Evolutionary conservation across 2,888 invertebrate genomes (phyloP).

Genomic region (Trichopoda pennipes): DNA sequence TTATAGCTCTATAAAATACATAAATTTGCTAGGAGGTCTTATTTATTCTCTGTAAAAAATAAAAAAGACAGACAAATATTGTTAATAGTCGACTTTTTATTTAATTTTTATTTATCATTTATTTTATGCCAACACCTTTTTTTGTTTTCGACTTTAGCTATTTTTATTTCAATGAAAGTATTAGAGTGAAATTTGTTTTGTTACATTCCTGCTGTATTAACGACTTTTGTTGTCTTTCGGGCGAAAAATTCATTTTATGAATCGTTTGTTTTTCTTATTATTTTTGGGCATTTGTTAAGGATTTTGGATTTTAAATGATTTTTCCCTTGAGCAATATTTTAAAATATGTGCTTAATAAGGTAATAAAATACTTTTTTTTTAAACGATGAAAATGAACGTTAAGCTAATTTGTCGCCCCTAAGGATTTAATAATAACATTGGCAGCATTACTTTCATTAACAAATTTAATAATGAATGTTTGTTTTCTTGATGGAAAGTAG

Average conservation of each 20-base stretch:
- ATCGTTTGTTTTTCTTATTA: constrained; percentile 26
- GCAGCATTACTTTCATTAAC: no score
- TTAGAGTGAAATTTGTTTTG: constrained; percentile 48
- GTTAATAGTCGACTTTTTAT: constrained; percentile 15
- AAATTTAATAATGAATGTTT: no score
- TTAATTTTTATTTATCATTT: constrained; percentile 62
- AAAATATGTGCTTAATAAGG: no score
- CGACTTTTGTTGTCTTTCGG: constrained; percentile 12
- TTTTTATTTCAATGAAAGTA: constrained; percentile 22
- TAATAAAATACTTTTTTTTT: no score
- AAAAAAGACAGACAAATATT: neutral
- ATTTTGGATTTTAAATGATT: no score
- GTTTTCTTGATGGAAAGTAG: no score
- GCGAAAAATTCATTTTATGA: constrained; percentile 35
- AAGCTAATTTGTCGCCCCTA: no score
- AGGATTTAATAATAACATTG: no score
- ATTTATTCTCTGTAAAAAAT: constrained; percentile 33
- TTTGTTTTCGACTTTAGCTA: constrained; percentile 18
- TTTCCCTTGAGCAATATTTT: no score
- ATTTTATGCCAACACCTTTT: constrained; percentile 53
- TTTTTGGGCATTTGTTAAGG: no score
- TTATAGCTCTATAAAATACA: constrained; percentile 61
- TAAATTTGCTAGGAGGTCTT: constrained; percentile 66
- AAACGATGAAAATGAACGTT: no score
- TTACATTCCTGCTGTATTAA: neutral